Percentiles rank a stretch among this genome's conserved stretches.
phyloP scores from a whole-genome alignment of 1,140 invertebrate genomes.

The Drosophila gunungcola region DNA sequence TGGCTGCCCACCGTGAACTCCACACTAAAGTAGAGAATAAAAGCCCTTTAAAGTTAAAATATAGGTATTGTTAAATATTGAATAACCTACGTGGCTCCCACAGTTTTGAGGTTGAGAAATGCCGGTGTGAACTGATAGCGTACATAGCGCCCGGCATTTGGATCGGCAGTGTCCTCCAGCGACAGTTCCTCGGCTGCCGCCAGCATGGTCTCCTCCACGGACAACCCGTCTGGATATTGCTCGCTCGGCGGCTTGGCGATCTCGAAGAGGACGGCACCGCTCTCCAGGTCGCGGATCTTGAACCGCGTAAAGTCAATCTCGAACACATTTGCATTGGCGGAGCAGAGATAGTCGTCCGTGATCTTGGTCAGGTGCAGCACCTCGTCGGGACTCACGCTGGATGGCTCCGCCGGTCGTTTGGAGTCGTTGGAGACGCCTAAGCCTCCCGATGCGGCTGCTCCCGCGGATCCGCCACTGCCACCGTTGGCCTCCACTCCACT shows the following conservation, averaged over 20 bases:
- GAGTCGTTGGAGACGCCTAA: conserved; percentile 8
- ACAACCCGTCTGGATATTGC: conserved; percentile 86
- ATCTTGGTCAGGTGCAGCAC: conserved; percentile 87
- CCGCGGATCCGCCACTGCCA: conserved; percentile 11
- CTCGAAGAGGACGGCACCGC: conserved; percentile 97
- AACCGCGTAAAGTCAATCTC: conserved; percentile 99
- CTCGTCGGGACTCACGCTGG: conserved; percentile 87
- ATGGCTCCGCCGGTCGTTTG: conserved; percentile 51
- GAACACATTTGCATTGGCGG: conserved; percentile 97
- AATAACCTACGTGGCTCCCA: conserved; percentile 93
- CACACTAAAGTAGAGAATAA: conserved; percentile 88
- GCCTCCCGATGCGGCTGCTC: conserved; percentile 3
- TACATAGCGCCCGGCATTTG: conserved; percentile 97
- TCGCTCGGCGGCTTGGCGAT: conserved; percentile 95
- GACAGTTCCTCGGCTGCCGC: conserved; percentile 87
- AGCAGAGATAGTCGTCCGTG: conserved; percentile 93
- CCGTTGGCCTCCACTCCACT: conserved; percentile 6
- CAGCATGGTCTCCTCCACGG: conserved; percentile 86
- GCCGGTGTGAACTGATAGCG: conserved; percentile 98
- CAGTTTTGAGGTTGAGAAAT: conserved; percentile 97
- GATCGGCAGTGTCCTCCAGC: conserved; percentile 87
- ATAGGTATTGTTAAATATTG: background rate
- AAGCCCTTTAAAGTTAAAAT: background rate
- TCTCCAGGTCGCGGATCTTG: conserved; percentile 98
- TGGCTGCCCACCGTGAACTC: conserved; percentile 97